Base-by-base conservation (phyloP, 2,113 vertebrate species). In the Spea multiplicata region DNA sequence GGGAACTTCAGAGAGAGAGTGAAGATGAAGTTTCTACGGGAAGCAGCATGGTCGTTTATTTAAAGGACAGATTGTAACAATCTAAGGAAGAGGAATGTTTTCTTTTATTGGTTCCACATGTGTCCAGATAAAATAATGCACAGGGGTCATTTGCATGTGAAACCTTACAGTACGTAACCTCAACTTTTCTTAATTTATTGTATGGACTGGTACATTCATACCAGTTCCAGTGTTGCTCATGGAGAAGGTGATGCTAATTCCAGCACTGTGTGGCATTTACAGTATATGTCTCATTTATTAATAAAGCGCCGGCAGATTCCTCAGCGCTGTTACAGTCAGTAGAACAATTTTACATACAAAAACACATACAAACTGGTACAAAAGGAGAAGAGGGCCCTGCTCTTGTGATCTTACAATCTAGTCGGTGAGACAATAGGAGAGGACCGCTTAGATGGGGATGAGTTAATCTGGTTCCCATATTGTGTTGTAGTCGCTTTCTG, bases 91-190 rank as follows among this genome's bases (percentile, higher is more conserved):
- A 70, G 55, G 62, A 46, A 49, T 17, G 46, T 8, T 68, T 6
- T 76, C 6, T 77, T 45, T 77, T 77, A 70, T 77, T 70, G 49
- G 45, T 77, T 77, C 66, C 75, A 77, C 66, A 77, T 70, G 66
- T 70, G 53, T 70, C 53, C 66, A 49, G 45, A 62, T 4, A 8
- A 59, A n/a, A 77, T 59, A 70, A 55, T 66, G 47, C 73, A 44
- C 12, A 67, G 12, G 50, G 62, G 66, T 53, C 44, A 77, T 70
- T 61, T 61, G 53, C 13, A 45, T 49, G 53, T 61, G 12, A 62
- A 70, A 44, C 61, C n/a, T 62, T 66, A 62, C 61, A 30, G 66
- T 66, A 64, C 8, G 45, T 61, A 61, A 62, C 70, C 66, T 77
- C 9, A 61, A 49, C 30, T 62, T 44, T n/a, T 49, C 17, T 44